phyloP scores from a whole-genome alignment of 2,797 vertebrate genomes.

The Phoebastria nigripes region DNA sequence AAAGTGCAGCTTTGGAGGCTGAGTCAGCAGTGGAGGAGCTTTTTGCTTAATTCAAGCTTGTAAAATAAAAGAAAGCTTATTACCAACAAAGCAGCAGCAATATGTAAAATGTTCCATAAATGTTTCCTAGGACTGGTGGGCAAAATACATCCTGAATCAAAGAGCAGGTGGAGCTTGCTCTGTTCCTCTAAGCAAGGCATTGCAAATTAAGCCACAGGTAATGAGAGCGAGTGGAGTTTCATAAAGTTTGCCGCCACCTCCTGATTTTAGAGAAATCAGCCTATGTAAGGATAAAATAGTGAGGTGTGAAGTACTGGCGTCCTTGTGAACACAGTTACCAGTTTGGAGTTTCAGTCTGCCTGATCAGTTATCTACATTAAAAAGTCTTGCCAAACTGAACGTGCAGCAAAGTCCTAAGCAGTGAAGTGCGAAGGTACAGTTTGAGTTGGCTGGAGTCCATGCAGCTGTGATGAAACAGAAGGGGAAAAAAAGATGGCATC shows the following conservation, averaged over 20 bases:
- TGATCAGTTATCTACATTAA: background rate
- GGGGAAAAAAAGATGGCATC: slow-evolving; percentile 29
- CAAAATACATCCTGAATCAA: background rate
- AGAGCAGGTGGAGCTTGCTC: background rate
- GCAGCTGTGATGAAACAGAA: slow-evolving; percentile 52
- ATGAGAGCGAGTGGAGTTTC: background rate
- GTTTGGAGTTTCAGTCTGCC: background rate
- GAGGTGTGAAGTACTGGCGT: background rate
- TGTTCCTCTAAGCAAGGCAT: background rate
- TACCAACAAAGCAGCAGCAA: slow-evolving; percentile 28
- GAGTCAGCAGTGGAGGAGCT: slow-evolving; percentile 57
- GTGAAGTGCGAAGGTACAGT: slow-evolving; percentile 18
- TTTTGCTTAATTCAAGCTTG: slow-evolving; percentile 47
- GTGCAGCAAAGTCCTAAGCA: background rate
- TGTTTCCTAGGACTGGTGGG: background rate
- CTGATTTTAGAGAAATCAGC: background rate
- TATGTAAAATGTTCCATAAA: background rate
- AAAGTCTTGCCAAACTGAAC: background rate
- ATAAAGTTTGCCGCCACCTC: background rate
- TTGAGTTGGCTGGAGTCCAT: slow-evolving; percentile 44
- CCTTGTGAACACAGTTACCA: background rate
- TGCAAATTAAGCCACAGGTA: background rate
- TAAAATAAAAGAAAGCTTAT: slow-evolving; percentile 65
- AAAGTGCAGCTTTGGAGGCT: slow-evolving; percentile 61
- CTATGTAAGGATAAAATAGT: background rate